Base-by-base conservation (phyloP, 1,140 invertebrate species). In the Popillia japonica region DNA sequence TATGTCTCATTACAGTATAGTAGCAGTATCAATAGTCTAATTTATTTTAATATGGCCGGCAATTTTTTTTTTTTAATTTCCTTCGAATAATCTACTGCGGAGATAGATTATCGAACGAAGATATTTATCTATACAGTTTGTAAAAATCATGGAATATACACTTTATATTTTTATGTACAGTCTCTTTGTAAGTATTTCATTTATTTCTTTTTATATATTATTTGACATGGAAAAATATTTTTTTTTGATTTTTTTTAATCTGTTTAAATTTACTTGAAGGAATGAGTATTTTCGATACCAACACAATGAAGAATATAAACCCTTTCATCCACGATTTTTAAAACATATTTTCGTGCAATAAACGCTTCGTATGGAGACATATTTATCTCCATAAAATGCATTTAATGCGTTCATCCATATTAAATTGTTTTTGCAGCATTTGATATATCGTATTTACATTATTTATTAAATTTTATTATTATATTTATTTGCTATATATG, bases 41-140 rank as follows among this genome's bases (percentile, higher is more conserved):
- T 44, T 76, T 64, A 72, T 42, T 78, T 44, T 44, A 44, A 55
- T 73, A 73, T 78, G 77, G 77, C 77, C 77, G 77, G 77, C 77
- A 78, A 74, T 27, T 78, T 78, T 72, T 44, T 74, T 55, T 72
- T 72, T 72, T 55, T 55, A 55, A 34, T 34, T 34, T 34, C 27
- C 1, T 34, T 34, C 27, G 27, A 55, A 55, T n/a, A 55, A 55
- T 55, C 48, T n/a, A 14, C 48, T 55, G 48, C n/a, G n/a, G n/a
- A n/a, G n/a, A n/a, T n/a, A 55, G 14, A 55, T 55, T 55, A n/a
- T 55, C 48, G 14, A 55, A 55, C 27, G 27, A 34, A n/a, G n/a
- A 34, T 34, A 34, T 55, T 55, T 17, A 55, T 55, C 48, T 55
- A 55, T n/a, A 55, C 17, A 55, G 48, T 55, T 55, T 55, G 48